Percentiles rank a stretch among this genome's conserved stretches.
Evolutionary conservation across 2,888 invertebrate species (phyloP).

Genomic region (Poecilobothrus nobilitatus): DNA sequence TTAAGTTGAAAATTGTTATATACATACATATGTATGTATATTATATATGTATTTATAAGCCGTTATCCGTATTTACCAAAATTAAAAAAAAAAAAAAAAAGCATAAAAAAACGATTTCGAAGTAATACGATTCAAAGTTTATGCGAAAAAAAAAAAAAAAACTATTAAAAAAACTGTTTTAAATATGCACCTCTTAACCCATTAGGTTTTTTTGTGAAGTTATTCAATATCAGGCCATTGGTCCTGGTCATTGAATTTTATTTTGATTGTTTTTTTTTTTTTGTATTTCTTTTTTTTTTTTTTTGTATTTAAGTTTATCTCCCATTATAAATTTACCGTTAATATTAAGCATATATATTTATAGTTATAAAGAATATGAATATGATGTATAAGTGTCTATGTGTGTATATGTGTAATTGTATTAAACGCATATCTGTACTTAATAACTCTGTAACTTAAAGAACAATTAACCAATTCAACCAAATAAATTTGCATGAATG

Average conservation of each 20-base stretch:
- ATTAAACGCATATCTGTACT: too few species aligned
- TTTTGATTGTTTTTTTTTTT: background rate
- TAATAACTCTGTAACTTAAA: background rate
- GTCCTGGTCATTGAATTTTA: background rate
- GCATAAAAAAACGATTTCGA: too few species aligned
- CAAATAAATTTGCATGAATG: conserved; percentile 2
- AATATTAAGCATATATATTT: background rate
- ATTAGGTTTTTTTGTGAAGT: background rate
- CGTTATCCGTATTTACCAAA: too few species aligned
- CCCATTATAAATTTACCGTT: background rate
- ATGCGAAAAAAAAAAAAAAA: too few species aligned
- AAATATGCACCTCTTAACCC: background rate
- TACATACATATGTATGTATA: too few species aligned
- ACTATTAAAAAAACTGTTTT: too few species aligned
- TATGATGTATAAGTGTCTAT: background rate
- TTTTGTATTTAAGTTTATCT: too few species aligned
- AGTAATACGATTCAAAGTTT: too few species aligned
- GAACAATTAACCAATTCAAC: conserved; percentile 3
- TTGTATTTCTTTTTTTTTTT: background rate
- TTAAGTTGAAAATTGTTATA: too few species aligned
- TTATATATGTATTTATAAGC: too few species aligned
- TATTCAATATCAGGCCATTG: background rate
- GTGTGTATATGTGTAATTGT: background rate
- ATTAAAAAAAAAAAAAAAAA: too few species aligned
- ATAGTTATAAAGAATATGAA: background rate